A percentile compares a stretch with the other conserved stretches of the same genome.
These are phyloP conservation scores for Poecile montanus DNA, from an alignment of 2,797 vertebrate genomes.

Conservation along the genomic window DNA sequence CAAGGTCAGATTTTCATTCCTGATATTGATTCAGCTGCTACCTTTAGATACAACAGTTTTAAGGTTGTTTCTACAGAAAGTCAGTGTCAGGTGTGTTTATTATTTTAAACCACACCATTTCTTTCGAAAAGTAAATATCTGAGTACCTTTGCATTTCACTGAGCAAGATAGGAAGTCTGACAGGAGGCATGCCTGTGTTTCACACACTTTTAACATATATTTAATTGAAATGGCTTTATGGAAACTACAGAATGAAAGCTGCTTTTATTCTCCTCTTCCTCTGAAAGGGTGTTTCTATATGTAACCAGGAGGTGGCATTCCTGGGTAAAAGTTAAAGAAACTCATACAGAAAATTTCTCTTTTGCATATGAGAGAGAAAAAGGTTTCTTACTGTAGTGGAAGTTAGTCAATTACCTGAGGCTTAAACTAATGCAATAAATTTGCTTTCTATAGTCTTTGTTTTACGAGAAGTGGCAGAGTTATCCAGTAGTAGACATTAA, in stretches of 20 bases:
- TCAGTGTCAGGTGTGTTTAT: constrained; percentile 35
- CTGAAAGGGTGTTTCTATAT: background rate
- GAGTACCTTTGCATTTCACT: background rate
- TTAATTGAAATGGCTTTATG: background rate
- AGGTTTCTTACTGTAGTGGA: background rate
- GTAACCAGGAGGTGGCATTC: constrained; percentile 67
- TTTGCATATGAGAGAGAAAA: background rate
- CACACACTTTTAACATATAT: background rate
- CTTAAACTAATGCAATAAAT: constrained; percentile 9
- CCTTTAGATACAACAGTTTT: constrained; percentile 2
- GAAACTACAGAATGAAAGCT: background rate
- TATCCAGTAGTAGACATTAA: constrained; percentile 28
- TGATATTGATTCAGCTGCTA: constrained; percentile 49
- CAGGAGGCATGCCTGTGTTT: background rate
- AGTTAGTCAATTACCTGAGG: constrained; percentile 37
- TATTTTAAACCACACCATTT: constrained; percentile 31
- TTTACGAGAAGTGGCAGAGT: constrained; percentile 23
- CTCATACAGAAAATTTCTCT: background rate
- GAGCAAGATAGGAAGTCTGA: background rate
- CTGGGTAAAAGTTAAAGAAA: constrained; percentile 3
- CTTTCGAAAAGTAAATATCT: constrained; percentile 9
- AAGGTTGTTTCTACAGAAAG: constrained; percentile 18
- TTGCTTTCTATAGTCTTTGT: constrained; percentile 17
- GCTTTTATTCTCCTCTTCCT: fast-evolving
- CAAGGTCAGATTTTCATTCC: background rate